Evolutionary conservation across 2,888 invertebrate species (phyloP), one percentile per base, ranked within the genome.

Genomic region (Heteromurus nitidus): DNA sequence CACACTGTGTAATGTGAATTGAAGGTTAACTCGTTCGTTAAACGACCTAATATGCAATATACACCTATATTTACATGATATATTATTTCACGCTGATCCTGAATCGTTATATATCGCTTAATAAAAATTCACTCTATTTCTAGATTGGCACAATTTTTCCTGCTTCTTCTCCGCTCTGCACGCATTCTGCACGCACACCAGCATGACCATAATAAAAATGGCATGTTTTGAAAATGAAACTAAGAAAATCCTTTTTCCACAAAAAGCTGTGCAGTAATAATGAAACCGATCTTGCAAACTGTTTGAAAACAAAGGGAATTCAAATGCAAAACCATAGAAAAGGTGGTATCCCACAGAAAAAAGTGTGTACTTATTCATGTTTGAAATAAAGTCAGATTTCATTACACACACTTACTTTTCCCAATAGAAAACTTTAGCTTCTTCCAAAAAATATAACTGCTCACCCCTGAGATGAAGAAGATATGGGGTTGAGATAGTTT

Each of bases 201-300:
- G 44, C 44, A 16, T 50, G 50, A 50, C 50, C 50, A 50, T 44
- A 44, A n/a, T n/a, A n/a, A 44, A 44, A 44, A 44, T 44, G 3
- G 3, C 3, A 44, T 44, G 44, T 44, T 44, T 44, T 44, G 44
- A 44, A 44, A 44, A 13, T 44, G 44, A 44, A 44, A 44, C n/a
- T 44, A 44, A 44, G n/a, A 44, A 1, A 9, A 2, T 44, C 2
- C 44, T 44, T n/a, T n/a, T n/a, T 9, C 36, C 13, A 44, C n/a
- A n/a, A n/a, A n/a, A n/a, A n/a, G n/a, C n/a, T n/a, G n/a, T 44
- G 11, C 16, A 36, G 36, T 36, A 36, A 44, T n/a, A 44, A 44
- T 44, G 44, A 36, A 44, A 44, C 13, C 44, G 16, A 44, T 44
- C 44, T 44, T 44, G n/a, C n/a, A n/a, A 13, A 44, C 44, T 44